Percentiles rank a stretch among this genome's conserved stretches.
These are phyloP conservation scores for Chouioia cunea DNA, from an alignment of 2,888 invertebrate species.

Conservation along the genomic window DNA sequence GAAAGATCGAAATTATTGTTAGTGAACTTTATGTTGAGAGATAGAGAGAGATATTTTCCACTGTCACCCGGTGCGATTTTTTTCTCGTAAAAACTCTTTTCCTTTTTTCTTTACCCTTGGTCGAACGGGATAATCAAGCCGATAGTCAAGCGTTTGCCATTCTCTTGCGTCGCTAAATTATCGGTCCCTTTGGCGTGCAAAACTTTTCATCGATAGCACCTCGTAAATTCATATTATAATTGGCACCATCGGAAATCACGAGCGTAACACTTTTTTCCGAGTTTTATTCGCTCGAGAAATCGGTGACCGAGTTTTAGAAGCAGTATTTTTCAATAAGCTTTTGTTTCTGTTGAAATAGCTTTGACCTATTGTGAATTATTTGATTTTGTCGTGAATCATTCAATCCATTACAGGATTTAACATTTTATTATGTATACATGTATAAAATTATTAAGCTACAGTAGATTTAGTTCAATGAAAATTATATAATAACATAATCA, in stretches of 20 bases:
- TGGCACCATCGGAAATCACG: slow-evolving; percentile 56
- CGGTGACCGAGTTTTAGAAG: background rate
- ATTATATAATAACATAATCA: too few relatives aligned
- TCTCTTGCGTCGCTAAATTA: slow-evolving; percentile 31
- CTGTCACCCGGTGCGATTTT: slow-evolving; percentile 36
- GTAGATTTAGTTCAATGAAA: too few relatives aligned
- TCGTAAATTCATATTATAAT: slow-evolving; percentile 63
- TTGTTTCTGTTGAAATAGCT: background rate
- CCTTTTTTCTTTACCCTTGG: slow-evolving; percentile 22
- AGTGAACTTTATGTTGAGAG: background rate
- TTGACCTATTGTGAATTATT: too few relatives aligned
- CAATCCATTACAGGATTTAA: too few relatives aligned
- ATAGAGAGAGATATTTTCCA: slow-evolving; percentile 21
- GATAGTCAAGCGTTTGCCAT: background rate
- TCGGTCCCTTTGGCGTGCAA: slow-evolving; percentile 33
- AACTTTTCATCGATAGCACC: slow-evolving; percentile 54
- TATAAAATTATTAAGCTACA: too few relatives aligned
- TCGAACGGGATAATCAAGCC: slow-evolving; percentile 27
- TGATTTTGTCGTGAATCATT: too few relatives aligned
- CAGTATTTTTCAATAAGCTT: background rate
- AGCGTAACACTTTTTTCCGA: slow-evolving; percentile 49
- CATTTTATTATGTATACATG: too few relatives aligned
- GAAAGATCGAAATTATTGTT: slow-evolving; percentile 35
- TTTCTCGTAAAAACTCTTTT: slow-evolving; percentile 39
- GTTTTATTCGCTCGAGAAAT: slow-evolving; percentile 41